Evolutionary conservation across 2,888 invertebrate genomes (phyloP).

Genomic region (Liodrosophila aerea): DNA sequence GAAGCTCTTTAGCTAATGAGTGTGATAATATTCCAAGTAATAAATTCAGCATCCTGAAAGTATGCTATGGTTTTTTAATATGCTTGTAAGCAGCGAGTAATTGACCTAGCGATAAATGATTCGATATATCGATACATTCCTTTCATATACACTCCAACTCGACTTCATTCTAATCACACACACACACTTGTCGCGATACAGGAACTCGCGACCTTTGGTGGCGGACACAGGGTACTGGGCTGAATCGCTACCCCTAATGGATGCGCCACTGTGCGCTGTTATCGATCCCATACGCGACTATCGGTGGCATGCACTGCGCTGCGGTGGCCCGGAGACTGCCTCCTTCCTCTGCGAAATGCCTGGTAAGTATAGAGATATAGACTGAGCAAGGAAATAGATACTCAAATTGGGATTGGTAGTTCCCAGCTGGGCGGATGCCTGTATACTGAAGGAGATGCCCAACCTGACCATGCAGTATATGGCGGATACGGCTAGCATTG

Average conservation of each 20-base stretch:
- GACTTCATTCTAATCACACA: too few relatives aligned
- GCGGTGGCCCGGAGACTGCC: slow-evolving; percentile 90
- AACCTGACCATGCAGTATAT: slow-evolving; percentile 89
- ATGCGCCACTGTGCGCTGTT: slow-evolving; percentile 88
- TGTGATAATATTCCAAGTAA: too few relatives aligned
- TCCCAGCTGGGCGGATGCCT: slow-evolving; percentile 90
- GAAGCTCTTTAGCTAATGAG: too few relatives aligned
- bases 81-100: too few relatives aligned
- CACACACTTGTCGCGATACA: slow-evolving; percentile 27
- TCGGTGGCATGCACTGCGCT: slow-evolving; percentile 89
- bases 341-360: slow-evolving; percentile 91
- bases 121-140: too few relatives aligned
- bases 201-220: slow-evolving; percentile 81
- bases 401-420: slow-evolving; percentile 82
- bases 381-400: too few relatives aligned
- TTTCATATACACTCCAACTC: too few relatives aligned
- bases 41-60: too few relatives aligned
- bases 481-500: slow-evolving; percentile 90
- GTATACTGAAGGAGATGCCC: slow-evolving; percentile 88
- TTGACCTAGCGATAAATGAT: too few relatives aligned
- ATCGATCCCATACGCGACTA: slow-evolving; percentile 90
- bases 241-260: slow-evolving; percentile 85
- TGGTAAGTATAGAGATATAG: slow-evolving; percentile 83
- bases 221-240: slow-evolving; percentile 87
- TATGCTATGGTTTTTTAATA: too few relatives aligned